Evolutionary conservation across 2,797 vertebrate species (phyloP).

Genomic region (Crenuchus spilurus): DNA sequence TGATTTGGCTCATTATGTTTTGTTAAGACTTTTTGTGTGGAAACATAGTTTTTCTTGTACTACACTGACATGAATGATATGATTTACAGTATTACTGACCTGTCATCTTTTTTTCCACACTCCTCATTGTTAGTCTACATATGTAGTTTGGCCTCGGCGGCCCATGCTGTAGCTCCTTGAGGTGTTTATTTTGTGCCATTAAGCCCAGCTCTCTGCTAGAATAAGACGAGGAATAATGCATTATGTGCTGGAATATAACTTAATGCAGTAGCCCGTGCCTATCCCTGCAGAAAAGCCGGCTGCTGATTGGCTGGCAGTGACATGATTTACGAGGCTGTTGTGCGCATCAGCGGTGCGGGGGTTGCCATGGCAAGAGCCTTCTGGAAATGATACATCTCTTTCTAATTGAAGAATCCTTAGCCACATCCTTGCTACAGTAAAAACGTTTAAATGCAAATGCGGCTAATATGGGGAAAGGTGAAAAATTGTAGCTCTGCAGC

Average conservation of each 20-base stretch:
- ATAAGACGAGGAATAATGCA: slow-evolving; percentile 52
- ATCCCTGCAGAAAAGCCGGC: slow-evolving; percentile 48
- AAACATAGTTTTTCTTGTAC: neutral
- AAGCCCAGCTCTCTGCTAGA: slow-evolving; percentile 32
- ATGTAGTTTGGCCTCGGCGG: slow-evolving; percentile 29
- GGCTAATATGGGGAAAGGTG: slow-evolving; percentile 56
- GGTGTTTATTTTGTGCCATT: slow-evolving; percentile 52
- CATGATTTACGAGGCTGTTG: slow-evolving; percentile 60
- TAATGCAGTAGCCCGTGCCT: slow-evolving; percentile 41
- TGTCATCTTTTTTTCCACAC: neutral
- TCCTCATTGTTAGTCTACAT: slow-evolving; percentile 17
- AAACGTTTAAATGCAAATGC: slow-evolving; percentile 57
- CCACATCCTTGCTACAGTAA: slow-evolving; percentile 50
- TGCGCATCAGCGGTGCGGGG: slow-evolving; percentile 47
- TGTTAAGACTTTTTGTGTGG: neutral
- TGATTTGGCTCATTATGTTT: neutral
- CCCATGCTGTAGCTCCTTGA: slow-evolving; percentile 21
- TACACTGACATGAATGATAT: neutral
- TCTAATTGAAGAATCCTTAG: slow-evolving; percentile 60
- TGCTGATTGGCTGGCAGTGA: slow-evolving; percentile 58
- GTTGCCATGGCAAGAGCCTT: slow-evolving; percentile 43
- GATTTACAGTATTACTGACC: slow-evolving; percentile 1
- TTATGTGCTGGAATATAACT: slow-evolving; percentile 50
- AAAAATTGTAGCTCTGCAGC: slow-evolving; percentile 44
- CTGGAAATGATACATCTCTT: slow-evolving; percentile 59